Percentiles rank a stretch among this genome's conserved stretches.
These are phyloP conservation scores for Percopsis omiscomaycus DNA, from an alignment of 2,797 vertebrate genomes.

Conservation along the genomic window DNA sequence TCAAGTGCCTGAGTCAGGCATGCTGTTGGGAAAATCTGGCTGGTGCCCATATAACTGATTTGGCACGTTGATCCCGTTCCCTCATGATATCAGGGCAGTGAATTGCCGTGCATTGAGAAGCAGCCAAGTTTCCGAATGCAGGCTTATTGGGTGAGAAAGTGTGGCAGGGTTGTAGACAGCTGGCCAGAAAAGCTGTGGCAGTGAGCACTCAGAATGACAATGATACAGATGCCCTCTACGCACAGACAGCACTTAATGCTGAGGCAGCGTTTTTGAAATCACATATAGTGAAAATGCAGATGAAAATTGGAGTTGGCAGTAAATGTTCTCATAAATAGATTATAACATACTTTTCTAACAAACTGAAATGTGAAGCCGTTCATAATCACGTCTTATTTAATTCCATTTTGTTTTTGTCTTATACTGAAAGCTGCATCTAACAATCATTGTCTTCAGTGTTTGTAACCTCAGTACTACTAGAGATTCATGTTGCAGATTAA, in stretches of 20 bases:
- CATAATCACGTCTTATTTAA: neutral
- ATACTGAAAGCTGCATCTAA: no score
- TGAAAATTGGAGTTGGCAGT: constrained; percentile 31
- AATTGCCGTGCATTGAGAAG: constrained; percentile 34
- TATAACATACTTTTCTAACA: no score
- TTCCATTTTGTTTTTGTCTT: no score
- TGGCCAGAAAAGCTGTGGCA: constrained; percentile 50
- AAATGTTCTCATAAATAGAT: constrained; percentile 11
- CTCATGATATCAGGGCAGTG: constrained; percentile 52
- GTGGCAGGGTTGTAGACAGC: constrained; percentile 51
- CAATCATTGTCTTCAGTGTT: no score
- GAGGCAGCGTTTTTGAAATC: constrained; percentile 61
- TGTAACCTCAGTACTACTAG: no score
- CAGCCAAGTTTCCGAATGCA: constrained; percentile 46
- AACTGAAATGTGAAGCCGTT: neutral
- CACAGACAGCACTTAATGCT: constrained; percentile 49
- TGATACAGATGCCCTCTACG: constrained; percentile 63
- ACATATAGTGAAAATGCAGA: constrained; percentile 47
- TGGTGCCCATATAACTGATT: constrained; percentile 37
- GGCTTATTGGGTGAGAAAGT: constrained; percentile 53
- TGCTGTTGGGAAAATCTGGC: constrained; percentile 37
- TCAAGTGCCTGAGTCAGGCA: constrained; percentile 31
- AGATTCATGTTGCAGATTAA: no score
- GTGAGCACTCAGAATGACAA: constrained; percentile 62
- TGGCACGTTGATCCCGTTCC: constrained; percentile 36